Evolutionary conservation across 2,113 vertebrate species (phyloP).

Genomic region (Cavia porcellus): DNA sequence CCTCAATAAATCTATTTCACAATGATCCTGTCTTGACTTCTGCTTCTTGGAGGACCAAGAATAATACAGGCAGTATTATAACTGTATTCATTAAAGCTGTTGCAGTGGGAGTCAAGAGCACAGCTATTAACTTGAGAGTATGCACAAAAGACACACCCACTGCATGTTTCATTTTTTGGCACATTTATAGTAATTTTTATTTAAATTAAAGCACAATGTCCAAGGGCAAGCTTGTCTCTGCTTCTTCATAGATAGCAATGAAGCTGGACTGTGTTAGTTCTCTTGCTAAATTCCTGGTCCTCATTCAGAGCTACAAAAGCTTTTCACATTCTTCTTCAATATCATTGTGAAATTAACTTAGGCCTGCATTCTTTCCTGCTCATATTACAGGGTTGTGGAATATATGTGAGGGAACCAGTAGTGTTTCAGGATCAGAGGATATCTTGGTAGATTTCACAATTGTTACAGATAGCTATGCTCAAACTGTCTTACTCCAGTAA

Average conservation of each 20-base stretch:
- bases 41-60: background rate
- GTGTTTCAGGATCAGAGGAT: background rate
- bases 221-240: background rate
- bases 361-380: background rate
- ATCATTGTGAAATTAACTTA: background rate
- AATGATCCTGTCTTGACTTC: slow-evolving; percentile 15
- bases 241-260: background rate
- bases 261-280: background rate
- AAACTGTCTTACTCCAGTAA: background rate
- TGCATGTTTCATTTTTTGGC: background rate
- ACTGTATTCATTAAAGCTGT: background rate
- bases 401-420: too few relatives aligned
- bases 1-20: background rate
- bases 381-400: background rate
- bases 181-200: background rate
- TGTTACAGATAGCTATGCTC: background rate
- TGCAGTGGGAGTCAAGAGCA: background rate
- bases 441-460: background rate
- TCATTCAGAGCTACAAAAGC: background rate
- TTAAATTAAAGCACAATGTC: background rate
- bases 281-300: background rate
- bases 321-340: background rate
- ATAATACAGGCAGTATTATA: background rate
- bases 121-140: background rate
- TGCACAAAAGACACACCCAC: background rate